Evolutionary conservation across 2,888 invertebrate genomes (phyloP).

Genomic region (Drosophila demipolita): DNA sequence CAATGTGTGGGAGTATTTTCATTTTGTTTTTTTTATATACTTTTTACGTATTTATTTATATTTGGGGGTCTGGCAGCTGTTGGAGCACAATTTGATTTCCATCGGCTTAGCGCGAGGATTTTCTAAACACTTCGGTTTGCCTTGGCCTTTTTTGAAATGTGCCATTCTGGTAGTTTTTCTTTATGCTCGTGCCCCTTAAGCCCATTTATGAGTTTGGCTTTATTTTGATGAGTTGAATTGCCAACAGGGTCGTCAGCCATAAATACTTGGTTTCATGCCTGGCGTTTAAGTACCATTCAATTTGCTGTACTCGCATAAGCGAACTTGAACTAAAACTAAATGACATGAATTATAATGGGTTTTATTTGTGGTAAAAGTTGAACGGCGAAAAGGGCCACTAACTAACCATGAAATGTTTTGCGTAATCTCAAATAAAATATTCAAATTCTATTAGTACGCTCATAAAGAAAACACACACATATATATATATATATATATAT

Average conservation of each 20-base stretch:
- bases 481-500: not conserved
- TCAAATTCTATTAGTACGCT: constrained; percentile 53
- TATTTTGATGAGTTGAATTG: constrained; percentile 45
- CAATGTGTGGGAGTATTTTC: constrained; percentile 27
- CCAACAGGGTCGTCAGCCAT: not conserved
- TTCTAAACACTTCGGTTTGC: constrained; percentile 48
- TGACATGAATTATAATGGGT: constrained; percentile 31
- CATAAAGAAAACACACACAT: not conserved
- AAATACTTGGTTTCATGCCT: constrained; percentile 15
- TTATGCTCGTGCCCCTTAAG: constrained; percentile 35
- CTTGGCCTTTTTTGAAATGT: constrained; percentile 19
- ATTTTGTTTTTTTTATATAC: constrained; percentile 40
- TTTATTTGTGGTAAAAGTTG: constrained; percentile 26
- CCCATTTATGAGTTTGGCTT: constrained; percentile 47
- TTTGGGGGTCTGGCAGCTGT: constrained; percentile 48
- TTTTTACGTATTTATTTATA: constrained; percentile 56
- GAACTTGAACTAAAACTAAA: constrained; percentile 24
- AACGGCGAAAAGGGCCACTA: constrained; percentile 5
- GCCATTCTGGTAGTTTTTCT: constrained; percentile 16
- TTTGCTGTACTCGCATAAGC: constrained; percentile 13
- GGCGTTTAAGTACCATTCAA: constrained; percentile 19
- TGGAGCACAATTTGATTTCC: constrained; percentile 60
- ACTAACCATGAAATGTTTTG: constrained; percentile 31
- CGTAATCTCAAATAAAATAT: constrained; percentile 50
- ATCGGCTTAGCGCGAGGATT: constrained; percentile 59